These are phyloP conservation scores for Cerastoderma edule DNA, from an alignment of 2,888 invertebrate species.

Conservation along the genomic window DNA sequence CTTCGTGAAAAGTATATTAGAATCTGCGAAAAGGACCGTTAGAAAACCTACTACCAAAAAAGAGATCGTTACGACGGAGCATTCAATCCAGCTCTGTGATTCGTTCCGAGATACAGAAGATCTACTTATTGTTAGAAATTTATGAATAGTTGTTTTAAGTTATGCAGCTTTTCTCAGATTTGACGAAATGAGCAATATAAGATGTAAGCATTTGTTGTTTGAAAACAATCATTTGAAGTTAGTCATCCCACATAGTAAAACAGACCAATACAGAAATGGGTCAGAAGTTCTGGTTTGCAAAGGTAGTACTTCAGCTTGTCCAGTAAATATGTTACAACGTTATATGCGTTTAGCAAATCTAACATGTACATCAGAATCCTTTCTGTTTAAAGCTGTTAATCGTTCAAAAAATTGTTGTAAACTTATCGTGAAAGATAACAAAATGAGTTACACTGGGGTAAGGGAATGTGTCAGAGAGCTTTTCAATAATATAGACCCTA, in stretches of 20 bases:
- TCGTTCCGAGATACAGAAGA: constrained; percentile 18
- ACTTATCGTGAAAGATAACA: constrained; percentile 49
- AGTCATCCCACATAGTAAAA: constrained; percentile 50
- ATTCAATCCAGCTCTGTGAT: constrained; percentile 30
- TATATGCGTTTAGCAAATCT: constrained; percentile 28
- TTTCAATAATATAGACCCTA: constrained; percentile 1
- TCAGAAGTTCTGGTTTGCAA: constrained; percentile 46
- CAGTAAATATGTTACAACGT: constrained; percentile 40
- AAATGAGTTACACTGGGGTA: constrained; percentile 34
- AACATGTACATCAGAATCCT: constrained; percentile 1
- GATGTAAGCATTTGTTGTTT: constrained; percentile 40
- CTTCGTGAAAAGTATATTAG: constrained; percentile 48
- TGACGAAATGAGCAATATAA: constrained; percentile 12
- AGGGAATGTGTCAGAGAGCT: constrained; percentile 19
- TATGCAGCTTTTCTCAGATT: constrained; percentile 23
- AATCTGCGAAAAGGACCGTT: constrained; percentile 37
- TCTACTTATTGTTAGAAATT: constrained; percentile 37
- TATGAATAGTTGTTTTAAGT: constrained; percentile 24
- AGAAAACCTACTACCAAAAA: constrained; percentile 40
- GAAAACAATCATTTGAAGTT: constrained; percentile 36
- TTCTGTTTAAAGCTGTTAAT: constrained; percentile 50
- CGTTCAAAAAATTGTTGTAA: constrained; percentile 32
- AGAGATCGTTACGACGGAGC: constrained; percentile 41
- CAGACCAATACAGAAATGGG: constrained; percentile 52
- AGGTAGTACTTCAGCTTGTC: constrained; percentile 53